Conservation (phyloP, 1,140 invertebrate genomes). For the Eurosta solidaginis region DNA sequence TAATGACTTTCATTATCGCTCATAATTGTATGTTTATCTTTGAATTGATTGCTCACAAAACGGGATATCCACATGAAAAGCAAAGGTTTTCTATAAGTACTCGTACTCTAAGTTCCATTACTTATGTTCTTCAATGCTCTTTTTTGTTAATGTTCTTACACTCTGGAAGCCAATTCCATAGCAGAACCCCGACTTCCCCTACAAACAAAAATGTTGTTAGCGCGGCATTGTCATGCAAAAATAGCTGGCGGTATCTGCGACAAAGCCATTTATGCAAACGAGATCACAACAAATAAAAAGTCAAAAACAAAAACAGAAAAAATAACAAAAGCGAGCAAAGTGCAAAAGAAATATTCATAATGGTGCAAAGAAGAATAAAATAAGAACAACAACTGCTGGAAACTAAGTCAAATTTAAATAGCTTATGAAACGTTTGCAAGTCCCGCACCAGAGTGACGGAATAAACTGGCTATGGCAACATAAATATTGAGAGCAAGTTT, state of each 20-base stretch:
- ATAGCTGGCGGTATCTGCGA: neutral
- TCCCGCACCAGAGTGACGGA: neutral
- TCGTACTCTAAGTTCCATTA: too few species aligned
- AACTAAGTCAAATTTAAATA: neutral
- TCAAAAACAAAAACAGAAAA: neutral
- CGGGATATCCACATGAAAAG: too few species aligned
- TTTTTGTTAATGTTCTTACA: too few species aligned
- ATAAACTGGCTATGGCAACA: neutral
- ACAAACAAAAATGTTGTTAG: too few species aligned
- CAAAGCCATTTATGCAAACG: conserved; percentile 2
- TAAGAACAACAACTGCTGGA: neutral
- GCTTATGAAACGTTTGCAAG: neutral
- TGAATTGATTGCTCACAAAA: too few species aligned
- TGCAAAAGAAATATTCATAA: neutral
- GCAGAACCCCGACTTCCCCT: too few species aligned
- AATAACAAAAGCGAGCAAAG: too few species aligned
- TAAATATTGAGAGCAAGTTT: neutral
- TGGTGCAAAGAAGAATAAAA: neutral
- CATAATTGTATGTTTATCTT: too few species aligned
- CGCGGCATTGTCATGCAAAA: neutral
- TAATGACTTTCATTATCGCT: too few species aligned
- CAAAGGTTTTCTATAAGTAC: too few species aligned
- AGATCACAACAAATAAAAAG: neutral
- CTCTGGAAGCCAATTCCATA: too few species aligned
- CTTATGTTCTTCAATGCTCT: too few species aligned